Conservation (phyloP, 2,113 vertebrate species). For the Glareola pratincola region DNA sequence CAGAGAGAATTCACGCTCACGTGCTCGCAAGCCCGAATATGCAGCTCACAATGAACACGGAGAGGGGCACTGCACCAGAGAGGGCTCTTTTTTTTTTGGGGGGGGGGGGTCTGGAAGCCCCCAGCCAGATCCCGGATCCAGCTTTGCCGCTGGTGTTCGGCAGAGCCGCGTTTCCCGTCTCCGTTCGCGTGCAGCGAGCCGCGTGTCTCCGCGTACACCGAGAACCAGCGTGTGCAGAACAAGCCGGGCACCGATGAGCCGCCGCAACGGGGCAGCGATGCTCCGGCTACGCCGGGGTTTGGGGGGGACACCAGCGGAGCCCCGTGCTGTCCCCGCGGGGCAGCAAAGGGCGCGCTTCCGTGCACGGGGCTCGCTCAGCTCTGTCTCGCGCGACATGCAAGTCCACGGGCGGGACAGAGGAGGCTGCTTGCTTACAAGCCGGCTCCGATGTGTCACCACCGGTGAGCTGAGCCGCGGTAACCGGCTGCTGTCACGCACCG, state of each 20-base stretch:
- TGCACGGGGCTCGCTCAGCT: neutral
- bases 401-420: neutral
- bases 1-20: neutral
- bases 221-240: neutral
- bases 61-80: neutral
- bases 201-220: accelerated
- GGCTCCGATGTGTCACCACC: neutral
- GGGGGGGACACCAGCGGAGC: neutral
- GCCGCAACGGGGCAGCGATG: neutral
- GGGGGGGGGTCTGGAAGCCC: neutral
- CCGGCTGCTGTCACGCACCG: neutral
- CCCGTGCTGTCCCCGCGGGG: neutral
- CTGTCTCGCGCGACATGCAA: neutral
- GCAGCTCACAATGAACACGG: neutral
- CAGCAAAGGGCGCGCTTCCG: neutral
- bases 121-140: neutral
- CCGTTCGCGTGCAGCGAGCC: accelerated
- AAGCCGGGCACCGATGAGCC: neutral
- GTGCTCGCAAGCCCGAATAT: neutral
- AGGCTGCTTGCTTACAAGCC: neutral
- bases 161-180: neutral
- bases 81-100: neutral
- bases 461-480: neutral
- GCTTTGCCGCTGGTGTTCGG: neutral
- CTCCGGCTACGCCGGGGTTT: neutral